phyloP scores from a whole-genome alignment of 1,140 invertebrate genomes.

The Lasioglossum albipes region DNA sequence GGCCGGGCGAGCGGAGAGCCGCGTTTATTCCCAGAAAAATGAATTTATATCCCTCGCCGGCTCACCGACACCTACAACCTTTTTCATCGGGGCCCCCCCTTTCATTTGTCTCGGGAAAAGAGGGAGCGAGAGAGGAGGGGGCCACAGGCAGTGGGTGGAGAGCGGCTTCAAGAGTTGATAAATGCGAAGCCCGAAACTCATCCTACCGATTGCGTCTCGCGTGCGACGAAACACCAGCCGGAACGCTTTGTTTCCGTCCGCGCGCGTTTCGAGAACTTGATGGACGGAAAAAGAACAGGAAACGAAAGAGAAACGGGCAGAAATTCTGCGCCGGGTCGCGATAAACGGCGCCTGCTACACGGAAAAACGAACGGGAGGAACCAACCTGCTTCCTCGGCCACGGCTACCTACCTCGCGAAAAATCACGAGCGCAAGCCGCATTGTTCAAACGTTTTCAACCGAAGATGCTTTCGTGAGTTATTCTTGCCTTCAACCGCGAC shows the following conservation, averaged over 20 bases:
- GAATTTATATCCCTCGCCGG: constrained; percentile 53
- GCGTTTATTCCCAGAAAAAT: constrained; percentile 50
- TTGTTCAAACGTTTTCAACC: background rate
- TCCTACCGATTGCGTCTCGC: constrained; percentile 66
- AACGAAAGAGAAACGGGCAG: constrained; percentile 14
- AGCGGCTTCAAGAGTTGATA: constrained; percentile 60
- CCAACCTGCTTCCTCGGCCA: too few species aligned
- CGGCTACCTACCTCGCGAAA: background rate
- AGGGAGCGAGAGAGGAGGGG: constrained; percentile 26
- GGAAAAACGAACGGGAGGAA: background rate
- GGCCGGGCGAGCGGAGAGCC: constrained; percentile 5
- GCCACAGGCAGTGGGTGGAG: constrained; percentile 19
- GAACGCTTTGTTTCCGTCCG: constrained; percentile 56
- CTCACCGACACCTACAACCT: constrained; percentile 20
- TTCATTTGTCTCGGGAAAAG: constrained; percentile 63
- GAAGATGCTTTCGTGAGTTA: background rate
- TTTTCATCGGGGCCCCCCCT: background rate
- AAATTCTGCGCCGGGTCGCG: constrained; percentile 20
- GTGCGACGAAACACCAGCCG: constrained; percentile 48
- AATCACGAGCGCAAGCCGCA: background rate
- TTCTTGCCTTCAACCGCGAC: background rate
- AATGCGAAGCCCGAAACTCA: constrained; percentile 68
- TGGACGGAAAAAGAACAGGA: constrained; percentile 23
- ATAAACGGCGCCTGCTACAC: constrained; percentile 17
- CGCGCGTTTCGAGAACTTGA: constrained; percentile 38